A percentile compares a stretch with the other conserved stretches of the same genome.
These are phyloP conservation scores for Rhinoraja longicauda DNA, from an alignment of 2,797 vertebrate genomes.

Conservation along the genomic window DNA sequence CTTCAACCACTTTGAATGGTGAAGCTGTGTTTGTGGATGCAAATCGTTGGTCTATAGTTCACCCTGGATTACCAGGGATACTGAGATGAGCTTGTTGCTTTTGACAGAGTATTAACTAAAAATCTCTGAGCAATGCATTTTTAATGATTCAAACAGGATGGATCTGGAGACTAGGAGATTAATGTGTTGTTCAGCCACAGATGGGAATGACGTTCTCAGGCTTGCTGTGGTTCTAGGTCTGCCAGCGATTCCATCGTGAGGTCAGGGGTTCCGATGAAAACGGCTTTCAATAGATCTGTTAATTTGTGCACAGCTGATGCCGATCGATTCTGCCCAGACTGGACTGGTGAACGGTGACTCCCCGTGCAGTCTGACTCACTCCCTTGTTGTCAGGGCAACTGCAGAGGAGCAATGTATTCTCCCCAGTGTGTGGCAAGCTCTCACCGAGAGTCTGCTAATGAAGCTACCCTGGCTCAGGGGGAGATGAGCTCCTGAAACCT, in stretches of 20 bases:
- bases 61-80: background rate
- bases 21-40: background rate
- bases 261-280: background rate
- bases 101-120: background rate
- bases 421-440: background rate
- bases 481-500: background rate
- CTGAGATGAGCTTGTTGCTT: background rate
- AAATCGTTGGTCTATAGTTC: background rate
- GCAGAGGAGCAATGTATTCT: background rate
- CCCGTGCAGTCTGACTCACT: background rate
- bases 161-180: background rate
- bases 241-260: background rate
- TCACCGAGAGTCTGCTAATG: background rate
- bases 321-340: background rate
- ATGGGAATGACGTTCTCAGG: background rate
- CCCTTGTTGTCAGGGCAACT: background rate
- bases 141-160: background rate
- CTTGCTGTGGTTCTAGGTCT: background rate
- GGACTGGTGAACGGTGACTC: background rate
- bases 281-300: background rate
- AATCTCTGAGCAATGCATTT: background rate
- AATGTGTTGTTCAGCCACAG: background rate
- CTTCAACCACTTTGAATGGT: background rate
- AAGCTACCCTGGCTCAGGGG: background rate
- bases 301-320: background rate